Conservation (phyloP, 1,140 invertebrate species). For the Drosophila pseudoananassae region DNA sequence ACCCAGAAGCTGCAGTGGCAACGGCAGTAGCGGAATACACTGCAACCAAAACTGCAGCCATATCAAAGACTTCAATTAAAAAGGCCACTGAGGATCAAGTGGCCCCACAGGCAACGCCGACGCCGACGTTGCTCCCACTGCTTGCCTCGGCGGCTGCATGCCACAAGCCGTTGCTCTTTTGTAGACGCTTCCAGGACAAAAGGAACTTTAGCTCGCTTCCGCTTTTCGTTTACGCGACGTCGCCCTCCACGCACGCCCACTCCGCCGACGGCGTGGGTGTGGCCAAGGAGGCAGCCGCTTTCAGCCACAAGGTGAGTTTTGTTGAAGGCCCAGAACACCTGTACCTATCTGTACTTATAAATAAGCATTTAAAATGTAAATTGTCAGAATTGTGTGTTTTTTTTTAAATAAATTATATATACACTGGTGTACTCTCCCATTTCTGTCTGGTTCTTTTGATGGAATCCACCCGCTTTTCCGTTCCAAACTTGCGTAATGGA, state of each 20-base stretch:
- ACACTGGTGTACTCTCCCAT: not conserved
- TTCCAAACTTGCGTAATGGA: slow-evolving; percentile 72
- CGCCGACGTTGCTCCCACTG: slow-evolving; percentile 59
- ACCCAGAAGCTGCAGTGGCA: slow-evolving; percentile 5
- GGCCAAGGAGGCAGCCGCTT: slow-evolving; percentile 72
- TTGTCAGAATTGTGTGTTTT: no score
- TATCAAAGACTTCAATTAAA: slow-evolving; percentile 24
- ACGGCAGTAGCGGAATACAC: not conserved
- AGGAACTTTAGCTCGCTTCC: slow-evolving; percentile 80
- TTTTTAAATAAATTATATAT: slow-evolving; percentile 4
- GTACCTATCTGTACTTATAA: not conserved
- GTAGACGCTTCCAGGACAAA: slow-evolving; percentile 78
- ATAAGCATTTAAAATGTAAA: not conserved
- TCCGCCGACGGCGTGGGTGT: slow-evolving; percentile 79
- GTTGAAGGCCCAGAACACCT: not conserved
- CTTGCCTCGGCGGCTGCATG: slow-evolving; percentile 66
- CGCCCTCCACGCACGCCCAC: slow-evolving; percentile 70
- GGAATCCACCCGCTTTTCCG: slow-evolving; percentile 32
- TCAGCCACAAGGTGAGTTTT: slow-evolving; percentile 70
- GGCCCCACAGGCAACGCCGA: slow-evolving; percentile 17
- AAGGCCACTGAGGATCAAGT: slow-evolving; percentile 1
- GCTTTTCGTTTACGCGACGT: slow-evolving; percentile 78
- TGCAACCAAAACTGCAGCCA: not conserved
- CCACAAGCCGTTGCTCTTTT: slow-evolving; percentile 76
- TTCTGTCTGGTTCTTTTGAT: slow-evolving; percentile 2